Evolutionary conservation across 2,113 vertebrate genomes (phyloP).

Genomic region (Macaca mulatta): DNA sequence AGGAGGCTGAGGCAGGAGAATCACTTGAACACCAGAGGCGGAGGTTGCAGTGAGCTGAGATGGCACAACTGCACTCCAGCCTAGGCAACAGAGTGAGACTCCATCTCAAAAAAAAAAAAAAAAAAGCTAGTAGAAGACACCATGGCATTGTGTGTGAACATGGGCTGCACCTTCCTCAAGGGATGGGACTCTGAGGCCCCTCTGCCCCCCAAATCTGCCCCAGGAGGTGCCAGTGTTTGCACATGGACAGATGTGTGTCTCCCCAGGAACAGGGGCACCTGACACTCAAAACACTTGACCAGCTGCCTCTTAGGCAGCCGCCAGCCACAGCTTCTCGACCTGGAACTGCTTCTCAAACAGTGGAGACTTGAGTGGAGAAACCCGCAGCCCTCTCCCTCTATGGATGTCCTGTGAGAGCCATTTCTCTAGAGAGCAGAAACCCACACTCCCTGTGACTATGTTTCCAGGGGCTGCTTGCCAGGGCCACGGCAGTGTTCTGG

Average conservation of each 20-base stretch:
- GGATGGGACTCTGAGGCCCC: not conserved
- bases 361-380: not conserved
- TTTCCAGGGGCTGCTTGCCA: not conserved
- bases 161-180: not conserved
- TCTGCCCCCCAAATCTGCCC: not conserved
- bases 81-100: not conserved
- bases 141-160: accelerated
- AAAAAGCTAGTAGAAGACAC: not conserved
- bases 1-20: not conserved
- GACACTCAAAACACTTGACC: not conserved
- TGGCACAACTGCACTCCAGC: not conserved
- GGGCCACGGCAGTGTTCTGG: not conserved
- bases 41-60: not conserved
- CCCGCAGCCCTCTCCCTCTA: not conserved
- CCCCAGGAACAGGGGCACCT: not conserved
- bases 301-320: not conserved
- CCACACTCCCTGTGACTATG: accelerated
- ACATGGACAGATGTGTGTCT: not conserved
- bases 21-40: not conserved
- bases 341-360: not conserved
- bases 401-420: accelerated
- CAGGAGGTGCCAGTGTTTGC: accelerated
- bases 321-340: no score
- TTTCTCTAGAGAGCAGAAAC: not conserved
- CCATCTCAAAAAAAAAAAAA: not conserved